These are phyloP conservation scores for Dasyprocta punctata DNA, from an alignment of 2,113 vertebrate species.

Conservation along the genomic window DNA sequence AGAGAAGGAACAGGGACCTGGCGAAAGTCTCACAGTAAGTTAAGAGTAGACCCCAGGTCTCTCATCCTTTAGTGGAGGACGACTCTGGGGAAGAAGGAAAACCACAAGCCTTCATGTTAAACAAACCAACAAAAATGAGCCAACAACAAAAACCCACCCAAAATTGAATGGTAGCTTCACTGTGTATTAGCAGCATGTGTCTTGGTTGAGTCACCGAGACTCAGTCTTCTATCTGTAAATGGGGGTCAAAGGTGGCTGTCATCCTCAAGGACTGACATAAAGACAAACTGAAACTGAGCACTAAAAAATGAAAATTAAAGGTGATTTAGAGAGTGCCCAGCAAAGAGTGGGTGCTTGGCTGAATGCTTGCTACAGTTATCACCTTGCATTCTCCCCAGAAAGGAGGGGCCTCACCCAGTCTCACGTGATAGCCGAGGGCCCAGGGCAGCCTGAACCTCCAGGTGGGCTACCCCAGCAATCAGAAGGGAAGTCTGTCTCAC, in stretches of 20 bases:
- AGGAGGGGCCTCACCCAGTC: not conserved
- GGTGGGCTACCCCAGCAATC: not conserved
- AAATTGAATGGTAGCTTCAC: not conserved
- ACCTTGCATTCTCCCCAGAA: not conserved
- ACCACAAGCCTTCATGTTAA: not conserved
- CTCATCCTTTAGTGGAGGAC: not conserved
- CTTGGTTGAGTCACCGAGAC: not conserved
- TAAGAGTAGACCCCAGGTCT: not conserved
- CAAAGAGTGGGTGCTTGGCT: not conserved
- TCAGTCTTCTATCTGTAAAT: not conserved
- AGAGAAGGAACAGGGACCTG: not conserved
- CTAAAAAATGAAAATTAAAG: not conserved
- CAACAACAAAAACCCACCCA: not conserved
- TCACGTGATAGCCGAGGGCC: not conserved
- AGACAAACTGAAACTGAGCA: not conserved
- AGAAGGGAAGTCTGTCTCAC: not conserved
- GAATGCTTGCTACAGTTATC: not conserved
- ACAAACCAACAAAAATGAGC: slow-evolving; percentile 8
- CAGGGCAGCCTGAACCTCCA: not conserved
- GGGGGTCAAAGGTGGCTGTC: not conserved
- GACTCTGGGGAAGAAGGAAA: not conserved
- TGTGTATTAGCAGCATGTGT: not conserved
- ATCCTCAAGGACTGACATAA: not conserved
- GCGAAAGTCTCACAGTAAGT: not conserved
- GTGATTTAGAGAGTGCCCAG: not conserved